These are phyloP conservation scores for Xenus cinereus DNA, from an alignment of 2,113 vertebrate species.

Conservation along the genomic window DNA sequence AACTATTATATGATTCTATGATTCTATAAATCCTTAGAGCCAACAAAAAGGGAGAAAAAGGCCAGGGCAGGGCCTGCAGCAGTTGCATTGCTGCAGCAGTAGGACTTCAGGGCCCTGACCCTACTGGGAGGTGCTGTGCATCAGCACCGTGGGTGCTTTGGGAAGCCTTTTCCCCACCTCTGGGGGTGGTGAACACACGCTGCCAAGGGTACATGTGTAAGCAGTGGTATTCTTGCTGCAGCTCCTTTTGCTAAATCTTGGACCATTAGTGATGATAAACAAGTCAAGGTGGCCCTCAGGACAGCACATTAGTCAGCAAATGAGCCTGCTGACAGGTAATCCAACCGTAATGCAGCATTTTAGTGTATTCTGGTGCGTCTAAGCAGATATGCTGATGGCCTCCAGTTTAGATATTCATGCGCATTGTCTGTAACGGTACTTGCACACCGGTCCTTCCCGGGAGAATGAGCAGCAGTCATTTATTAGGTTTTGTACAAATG, in stretches of 20 bases:
- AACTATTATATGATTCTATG: no score
- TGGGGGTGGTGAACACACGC: no score
- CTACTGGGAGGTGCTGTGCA: neutral
- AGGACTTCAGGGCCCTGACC: fast-evolving
- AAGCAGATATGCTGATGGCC: neutral
- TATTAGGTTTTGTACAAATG: neutral
- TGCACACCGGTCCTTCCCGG: neutral
- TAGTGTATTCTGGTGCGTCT: neutral
- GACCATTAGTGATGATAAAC: neutral
- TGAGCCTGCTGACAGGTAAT: neutral
- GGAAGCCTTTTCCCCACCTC: neutral
- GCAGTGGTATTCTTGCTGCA: neutral
- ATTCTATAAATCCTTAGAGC: neutral
- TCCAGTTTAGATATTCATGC: neutral
- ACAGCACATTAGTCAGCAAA: neutral
- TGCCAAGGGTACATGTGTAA: no score
- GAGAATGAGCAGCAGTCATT: neutral
- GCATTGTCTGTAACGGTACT: fast-evolving
- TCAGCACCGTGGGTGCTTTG: neutral
- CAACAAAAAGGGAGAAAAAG: neutral
- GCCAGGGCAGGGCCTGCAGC: neutral
- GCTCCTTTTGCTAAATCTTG: neutral
- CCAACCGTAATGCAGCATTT: neutral
- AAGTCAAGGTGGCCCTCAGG: neutral
- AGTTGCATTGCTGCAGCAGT: neutral